Base-by-base conservation (phyloP, 2,797 vertebrate species). In the Fringilla coelebs region DNA sequence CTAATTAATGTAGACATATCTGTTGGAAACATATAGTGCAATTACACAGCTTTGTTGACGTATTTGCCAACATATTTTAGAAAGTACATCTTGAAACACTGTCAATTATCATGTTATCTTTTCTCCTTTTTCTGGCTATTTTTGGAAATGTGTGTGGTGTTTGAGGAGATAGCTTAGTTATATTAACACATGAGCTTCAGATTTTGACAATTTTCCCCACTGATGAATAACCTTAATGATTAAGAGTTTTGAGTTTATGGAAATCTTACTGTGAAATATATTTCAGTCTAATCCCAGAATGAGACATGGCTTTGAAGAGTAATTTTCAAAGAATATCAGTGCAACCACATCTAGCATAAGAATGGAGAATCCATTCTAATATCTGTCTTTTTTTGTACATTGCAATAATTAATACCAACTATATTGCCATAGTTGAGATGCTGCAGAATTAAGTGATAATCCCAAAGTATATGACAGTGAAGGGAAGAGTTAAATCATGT, bases 31-130 rank as follows among this genome's bases (percentile, higher is more conserved):
- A 49, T 84, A 68, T 5, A 92, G 63, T 76, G 60, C 67, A 92
- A 6, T 95, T 88, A 51, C 74, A 85, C 31, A 85, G 88, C 57
- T 88, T 88, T 90, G 72, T 85, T 90, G 65, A 89, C 79, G 32
- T 82, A 78, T 48, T 87, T 95, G 93, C 63, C 91, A 93, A 67
- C 48, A 46, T 74, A 67, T 45, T 91, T 71, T 61, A 84, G 71
- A 93, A 91, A 88, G 62, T 93, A 81, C 63, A 54, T 86, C 81
- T 84, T 91, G 85, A 96, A 94, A 91, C 51, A 43, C 6, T 94
- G 83, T 94, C 91, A 88, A 8, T 90, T 93, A 88, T n/a, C 1
- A 0, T 84, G 72, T 68, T 96, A 85, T 72, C 81, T 94, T 89
- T 94, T 86, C 68, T 94, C 31, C 18, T 85, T 46, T 82, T 92